Evolutionary conservation across 1,140 invertebrate genomes (phyloP).

Genomic region (Cheumatopsyche charites): DNA sequence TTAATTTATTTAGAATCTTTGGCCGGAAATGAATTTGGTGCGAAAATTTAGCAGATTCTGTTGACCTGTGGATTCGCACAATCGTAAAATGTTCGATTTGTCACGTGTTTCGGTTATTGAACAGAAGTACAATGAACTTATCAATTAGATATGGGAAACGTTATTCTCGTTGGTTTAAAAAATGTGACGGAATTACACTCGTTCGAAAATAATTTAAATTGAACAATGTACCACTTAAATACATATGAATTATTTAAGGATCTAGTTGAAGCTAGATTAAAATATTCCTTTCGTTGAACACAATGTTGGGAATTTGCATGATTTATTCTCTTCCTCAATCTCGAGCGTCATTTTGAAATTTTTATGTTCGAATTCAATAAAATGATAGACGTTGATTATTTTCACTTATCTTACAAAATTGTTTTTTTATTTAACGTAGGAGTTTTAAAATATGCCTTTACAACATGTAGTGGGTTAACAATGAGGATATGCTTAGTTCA

Average conservation of each 20-base stretch:
- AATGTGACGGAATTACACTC: no score
- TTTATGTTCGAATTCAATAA: no score
- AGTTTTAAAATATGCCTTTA: neutral
- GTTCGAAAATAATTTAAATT: no score
- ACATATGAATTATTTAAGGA: no score
- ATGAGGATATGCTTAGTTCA: neutral
- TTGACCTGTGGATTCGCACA: neutral
- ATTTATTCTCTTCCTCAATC: no score
- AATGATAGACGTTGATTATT: neutral
- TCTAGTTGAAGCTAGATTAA: no score
- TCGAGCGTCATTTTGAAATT: no score
- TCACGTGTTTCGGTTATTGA: neutral
- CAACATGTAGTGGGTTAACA: neutral
- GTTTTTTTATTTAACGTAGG: slow-evolving; percentile 7
- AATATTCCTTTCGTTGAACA: no score
- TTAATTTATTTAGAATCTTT: neutral
- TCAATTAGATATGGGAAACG: neutral
- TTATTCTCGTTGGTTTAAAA: no score
- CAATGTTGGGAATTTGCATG: no score
- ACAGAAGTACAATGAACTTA: neutral
- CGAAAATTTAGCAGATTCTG: neutral
- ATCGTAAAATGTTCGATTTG: neutral
- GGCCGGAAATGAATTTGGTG: neutral
- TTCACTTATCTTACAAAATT: slow-evolving; percentile 1
- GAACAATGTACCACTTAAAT: no score